Evolutionary conservation across 2,888 invertebrate species (phyloP).

Genomic region (Operophtera brumata): DNA sequence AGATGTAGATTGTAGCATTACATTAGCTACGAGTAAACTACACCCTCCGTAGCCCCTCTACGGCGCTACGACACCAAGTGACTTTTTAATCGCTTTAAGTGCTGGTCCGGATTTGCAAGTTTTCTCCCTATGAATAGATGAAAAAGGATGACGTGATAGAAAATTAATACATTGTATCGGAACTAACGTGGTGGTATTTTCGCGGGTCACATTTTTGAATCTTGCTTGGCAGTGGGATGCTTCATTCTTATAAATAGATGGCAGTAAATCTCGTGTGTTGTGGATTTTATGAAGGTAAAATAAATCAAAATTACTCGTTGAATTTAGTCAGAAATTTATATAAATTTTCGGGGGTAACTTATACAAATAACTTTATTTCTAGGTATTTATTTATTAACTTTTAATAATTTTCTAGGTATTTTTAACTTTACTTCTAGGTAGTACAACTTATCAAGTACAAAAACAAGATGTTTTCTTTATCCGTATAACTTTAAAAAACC

Average conservation of each 20-base stretch:
- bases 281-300: background rate
- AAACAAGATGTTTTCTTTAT: no score
- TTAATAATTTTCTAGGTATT: no score
- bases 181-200: background rate
- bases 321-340: no score
- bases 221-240: no score
- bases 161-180: slow-evolving; percentile 31
- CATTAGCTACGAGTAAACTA: slow-evolving; percentile 19
- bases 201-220: slow-evolving; percentile 12
- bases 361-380: no score
- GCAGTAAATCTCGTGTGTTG: slow-evolving; percentile 5
- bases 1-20: slow-evolving; percentile 22
- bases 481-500: no score
- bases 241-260: no score
- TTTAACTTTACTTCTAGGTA: no score
- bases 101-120: slow-evolving; percentile 67
- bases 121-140: slow-evolving; percentile 64
- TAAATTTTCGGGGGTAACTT: no score
- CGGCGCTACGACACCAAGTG: slow-evolving; percentile 38
- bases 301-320: no score
- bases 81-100: slow-evolving; percentile 77
- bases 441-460: no score
- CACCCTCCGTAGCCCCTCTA: slow-evolving; percentile 46
- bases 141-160: slow-evolving; percentile 47
- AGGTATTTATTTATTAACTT: no score